phyloP scores from a whole-genome alignment of 2,888 invertebrate genomes.

The Nomada flava region DNA sequence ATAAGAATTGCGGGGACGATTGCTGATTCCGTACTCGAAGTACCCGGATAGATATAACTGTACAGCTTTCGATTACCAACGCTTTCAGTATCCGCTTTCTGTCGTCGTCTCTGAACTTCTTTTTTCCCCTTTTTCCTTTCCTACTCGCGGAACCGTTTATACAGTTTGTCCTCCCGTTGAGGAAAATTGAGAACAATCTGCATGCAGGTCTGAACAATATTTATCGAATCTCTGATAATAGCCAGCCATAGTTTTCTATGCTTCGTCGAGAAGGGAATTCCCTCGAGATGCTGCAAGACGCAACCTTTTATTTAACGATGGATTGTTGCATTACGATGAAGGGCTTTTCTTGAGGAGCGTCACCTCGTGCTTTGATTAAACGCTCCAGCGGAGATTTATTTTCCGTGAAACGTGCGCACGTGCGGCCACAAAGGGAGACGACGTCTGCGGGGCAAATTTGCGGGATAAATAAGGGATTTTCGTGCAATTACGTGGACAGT shows the following conservation, averaged over 20 bases:
- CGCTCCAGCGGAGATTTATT: slow-evolving; percentile 39
- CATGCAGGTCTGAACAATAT: background rate
- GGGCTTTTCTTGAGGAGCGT: slow-evolving; percentile 2
- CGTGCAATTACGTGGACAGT: slow-evolving; percentile 64
- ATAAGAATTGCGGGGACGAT: slow-evolving; percentile 59
- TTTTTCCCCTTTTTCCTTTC: background rate
- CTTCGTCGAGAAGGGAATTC: background rate
- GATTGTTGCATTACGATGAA: background rate
- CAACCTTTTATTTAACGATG: slow-evolving; percentile 10
- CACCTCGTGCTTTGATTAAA: slow-evolving; percentile 49
- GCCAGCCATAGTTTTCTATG: background rate
- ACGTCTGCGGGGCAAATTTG: slow-evolving; percentile 41
- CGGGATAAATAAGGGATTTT: slow-evolving; percentile 56
- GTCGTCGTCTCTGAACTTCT: slow-evolving; percentile 4
- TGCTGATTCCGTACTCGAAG: slow-evolving; percentile 45
- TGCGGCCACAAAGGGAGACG: slow-evolving; percentile 26
- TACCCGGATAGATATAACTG: slow-evolving; percentile 19
- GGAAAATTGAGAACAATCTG: background rate
- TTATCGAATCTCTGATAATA: slow-evolving; percentile 41
- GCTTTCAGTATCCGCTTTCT: slow-evolving; percentile 14
- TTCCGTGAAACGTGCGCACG: slow-evolving; percentile 16
- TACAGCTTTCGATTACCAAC: slow-evolving; percentile 46
- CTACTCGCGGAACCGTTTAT: background rate
- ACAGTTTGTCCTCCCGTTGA: background rate
- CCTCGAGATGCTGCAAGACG: slow-evolving; percentile 1